These are phyloP conservation scores for Benthosema pterotum DNA, from an alignment of 2,797 vertebrate species.

Conservation along the genomic window DNA sequence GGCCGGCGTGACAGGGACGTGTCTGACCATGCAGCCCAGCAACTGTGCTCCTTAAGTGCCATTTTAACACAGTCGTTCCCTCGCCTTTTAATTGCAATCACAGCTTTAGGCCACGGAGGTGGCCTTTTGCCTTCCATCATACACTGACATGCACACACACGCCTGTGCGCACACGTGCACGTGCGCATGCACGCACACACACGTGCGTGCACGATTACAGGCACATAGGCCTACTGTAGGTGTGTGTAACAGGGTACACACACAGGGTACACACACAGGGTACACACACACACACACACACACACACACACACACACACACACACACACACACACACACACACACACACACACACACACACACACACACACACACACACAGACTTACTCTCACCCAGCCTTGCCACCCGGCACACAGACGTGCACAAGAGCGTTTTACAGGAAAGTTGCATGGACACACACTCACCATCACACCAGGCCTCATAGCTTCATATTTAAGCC, in stretches of 20 bases:
- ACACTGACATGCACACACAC: conserved; percentile 19
- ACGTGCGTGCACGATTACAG: background rate
- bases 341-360: background rate
- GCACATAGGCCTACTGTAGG: too few relatives aligned
- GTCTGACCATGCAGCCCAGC: conserved; percentile 71
- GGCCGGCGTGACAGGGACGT: conserved; percentile 71
- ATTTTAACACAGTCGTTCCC: conserved; percentile 73
- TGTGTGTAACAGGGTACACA: too few relatives aligned
- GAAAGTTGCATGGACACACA: too few relatives aligned
- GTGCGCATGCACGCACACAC: conserved; percentile 1
- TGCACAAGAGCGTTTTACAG: too few relatives aligned
- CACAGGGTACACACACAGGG: too few relatives aligned
- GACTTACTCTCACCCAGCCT: too few relatives aligned
- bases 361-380: too few relatives aligned
- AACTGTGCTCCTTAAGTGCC: conserved; percentile 72
- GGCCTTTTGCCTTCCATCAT: conserved; percentile 42
- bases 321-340: conserved; percentile 5
- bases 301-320: conserved; percentile 7
- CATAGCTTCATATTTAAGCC: too few relatives aligned
- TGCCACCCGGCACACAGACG: too few relatives aligned
- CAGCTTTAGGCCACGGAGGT: conserved; percentile 61
- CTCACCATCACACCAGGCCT: too few relatives aligned
- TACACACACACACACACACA: conserved; percentile 36
- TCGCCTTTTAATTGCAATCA: conserved; percentile 76
- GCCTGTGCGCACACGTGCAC: background rate